Evolutionary conservation across 2,797 vertebrate genomes (phyloP), one percentile per base, ranked within the genome.

Genomic region (Anolis apletophallus): DNA sequence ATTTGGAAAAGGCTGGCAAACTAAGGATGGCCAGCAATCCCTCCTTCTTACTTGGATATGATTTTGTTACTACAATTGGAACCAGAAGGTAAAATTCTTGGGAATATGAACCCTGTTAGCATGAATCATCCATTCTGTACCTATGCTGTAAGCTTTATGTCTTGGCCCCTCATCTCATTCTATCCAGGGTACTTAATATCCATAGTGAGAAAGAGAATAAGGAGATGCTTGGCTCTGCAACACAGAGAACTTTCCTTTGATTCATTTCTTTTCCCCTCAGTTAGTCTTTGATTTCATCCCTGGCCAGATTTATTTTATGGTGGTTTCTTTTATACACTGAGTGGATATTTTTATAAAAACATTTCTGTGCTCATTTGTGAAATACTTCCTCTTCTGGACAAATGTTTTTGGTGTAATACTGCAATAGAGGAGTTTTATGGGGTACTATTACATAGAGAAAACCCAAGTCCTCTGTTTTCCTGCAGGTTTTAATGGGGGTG

Each of bases 41-140:
- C 0, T 52, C 46, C 14, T 68, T 36, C 4, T 85, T 85, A 64
- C n/a, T 87, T 90, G 79, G 23, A 73, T 46, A 0, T 46, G 46
- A 46, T 0, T 21, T 11, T 87, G 76, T 76, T 50, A 1, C 55
- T 7, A 83, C 34, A 89, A 75, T 13, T 13, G 85, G 32, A 9
- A 75, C n/a, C 6, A 78, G 21, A 74, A 85, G 74, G 79, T 68
- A 91, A 84, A 0, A 12, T 5, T 67, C 29, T 64, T 64, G 26
- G n/a, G 73, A 83, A 82, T 74, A 14, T 69, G 0, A 69, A 40
- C 81, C 8, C 23, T 69, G 10, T 11, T 85, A 0, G 46, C 80
- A 61, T 59, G 67, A 36, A 34, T 68, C 46, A 55, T 85, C 64
- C 40, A 80, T 21, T 79, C 46, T 86, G 32, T 12, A 79, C 19